Evolutionary conservation across 2,797 vertebrate genomes (phyloP).

Genomic region (Astyanax mexicanus): DNA sequence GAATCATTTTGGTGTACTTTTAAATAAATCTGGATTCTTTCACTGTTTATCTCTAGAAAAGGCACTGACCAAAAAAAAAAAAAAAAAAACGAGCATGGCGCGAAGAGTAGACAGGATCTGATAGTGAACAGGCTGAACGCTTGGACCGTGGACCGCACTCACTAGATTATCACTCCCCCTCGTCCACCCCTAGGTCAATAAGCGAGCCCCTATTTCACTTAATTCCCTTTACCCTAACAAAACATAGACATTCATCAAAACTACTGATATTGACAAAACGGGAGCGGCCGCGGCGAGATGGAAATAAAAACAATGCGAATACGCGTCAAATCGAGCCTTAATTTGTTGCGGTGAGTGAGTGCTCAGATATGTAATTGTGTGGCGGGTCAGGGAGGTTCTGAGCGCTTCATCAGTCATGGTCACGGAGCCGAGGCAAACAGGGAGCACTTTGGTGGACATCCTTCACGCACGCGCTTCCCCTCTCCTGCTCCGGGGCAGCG

Average conservation of each 20-base stretch:
- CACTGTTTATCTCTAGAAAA: not conserved
- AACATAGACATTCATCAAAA: conserved; percentile 50
- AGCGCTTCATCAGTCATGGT: conserved; percentile 79
- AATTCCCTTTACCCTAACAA: conserved; percentile 51
- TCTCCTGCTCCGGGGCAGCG: conserved; percentile 71
- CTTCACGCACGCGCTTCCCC: conserved; percentile 72
- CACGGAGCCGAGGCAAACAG: conserved; percentile 77
- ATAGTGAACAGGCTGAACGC: not conserved
- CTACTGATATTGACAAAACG: conserved; percentile 42
- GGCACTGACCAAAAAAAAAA: not conserved
- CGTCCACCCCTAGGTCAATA: not conserved
- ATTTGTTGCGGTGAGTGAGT: conserved; percentile 47
- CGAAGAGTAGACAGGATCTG: not conserved
- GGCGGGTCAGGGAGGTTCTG: conserved; percentile 78
- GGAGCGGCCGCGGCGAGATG: conserved; percentile 6
- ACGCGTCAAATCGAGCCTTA: conserved; percentile 49
- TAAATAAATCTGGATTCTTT: not conserved
- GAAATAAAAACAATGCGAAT: conserved; percentile 40
- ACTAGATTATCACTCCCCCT: not conserved
- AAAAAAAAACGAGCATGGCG: not conserved
- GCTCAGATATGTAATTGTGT: conserved; percentile 80
- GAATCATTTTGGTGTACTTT: not conserved
- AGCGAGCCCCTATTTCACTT: conserved; percentile 36
- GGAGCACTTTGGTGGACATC: conserved; percentile 81
- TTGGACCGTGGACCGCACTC: not conserved